Conservation (phyloP, 37 sponge, comb jelly and placozoan genomes). For the Corticium candelabrum region DNA sequence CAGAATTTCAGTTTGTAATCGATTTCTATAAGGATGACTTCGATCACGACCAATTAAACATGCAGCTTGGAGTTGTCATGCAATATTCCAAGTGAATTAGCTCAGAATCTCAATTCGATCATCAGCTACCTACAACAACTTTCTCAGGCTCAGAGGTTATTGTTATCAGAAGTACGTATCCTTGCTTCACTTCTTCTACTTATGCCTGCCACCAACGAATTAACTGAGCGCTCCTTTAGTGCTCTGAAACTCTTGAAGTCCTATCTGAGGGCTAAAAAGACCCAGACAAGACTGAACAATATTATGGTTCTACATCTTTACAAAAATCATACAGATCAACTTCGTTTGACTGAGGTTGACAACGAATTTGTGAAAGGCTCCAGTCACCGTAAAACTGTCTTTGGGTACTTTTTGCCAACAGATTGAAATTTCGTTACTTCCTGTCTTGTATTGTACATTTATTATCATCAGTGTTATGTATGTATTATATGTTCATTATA, state of each 20-base stretch:
- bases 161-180: conserved; percentile 10
- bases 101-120: background rate
- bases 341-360: conserved; percentile 11
- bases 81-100: background rate
- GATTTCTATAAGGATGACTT: conserved; percentile 32
- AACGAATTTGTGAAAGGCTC: conserved; percentile 16
- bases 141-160: background rate
- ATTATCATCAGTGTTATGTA: no score
- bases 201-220: conserved; percentile 34
- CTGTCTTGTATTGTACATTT: no score
- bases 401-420: conserved; percentile 22
- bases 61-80: background rate
- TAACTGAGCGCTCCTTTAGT: conserved; percentile 31
- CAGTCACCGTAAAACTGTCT: conserved; percentile 9
- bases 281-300: conserved; percentile 25
- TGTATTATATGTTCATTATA: no score
- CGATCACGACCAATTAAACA: conserved; percentile 10
- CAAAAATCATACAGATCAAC: conserved; percentile 14
- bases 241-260: conserved; percentile 32
- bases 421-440: no score
- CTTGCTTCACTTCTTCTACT: conserved; percentile 26
- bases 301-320: conserved; percentile 22
- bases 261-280: conserved; percentile 35
- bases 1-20: conserved; percentile 17
- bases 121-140: background rate